These are phyloP conservation scores for Ophonus ardosiacus DNA, from an alignment of 2,888 invertebrate species.

Conservation along the genomic window DNA sequence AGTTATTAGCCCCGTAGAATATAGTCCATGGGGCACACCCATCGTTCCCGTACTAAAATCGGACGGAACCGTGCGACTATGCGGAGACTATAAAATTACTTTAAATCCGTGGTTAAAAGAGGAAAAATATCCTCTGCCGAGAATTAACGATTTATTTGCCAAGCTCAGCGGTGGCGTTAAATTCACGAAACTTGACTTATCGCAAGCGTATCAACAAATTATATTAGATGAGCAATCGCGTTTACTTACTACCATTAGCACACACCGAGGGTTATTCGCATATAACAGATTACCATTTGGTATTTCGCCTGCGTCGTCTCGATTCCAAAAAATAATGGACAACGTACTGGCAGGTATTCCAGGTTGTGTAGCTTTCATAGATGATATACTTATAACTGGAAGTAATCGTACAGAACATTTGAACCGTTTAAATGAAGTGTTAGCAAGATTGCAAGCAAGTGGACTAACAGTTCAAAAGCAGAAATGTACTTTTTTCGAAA, in stretches of 20 bases:
- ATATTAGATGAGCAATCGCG: conserved; percentile 61
- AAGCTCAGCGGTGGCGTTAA: conserved; percentile 62
- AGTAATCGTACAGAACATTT: background rate
- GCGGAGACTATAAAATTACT: conserved; percentile 67
- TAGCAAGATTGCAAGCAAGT: background rate
- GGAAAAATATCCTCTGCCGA: conserved; percentile 66
- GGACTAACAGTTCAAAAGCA: no score
- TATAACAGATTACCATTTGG: conserved; percentile 68
- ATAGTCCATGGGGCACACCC: conserved; percentile 58
- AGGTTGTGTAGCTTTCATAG: background rate
- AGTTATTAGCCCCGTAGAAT: conserved; percentile 66
- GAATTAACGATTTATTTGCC: conserved; percentile 62
- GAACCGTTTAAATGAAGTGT: background rate
- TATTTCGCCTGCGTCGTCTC: conserved; percentile 67
- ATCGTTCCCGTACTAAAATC: background rate
- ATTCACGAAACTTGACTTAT: conserved; percentile 66
- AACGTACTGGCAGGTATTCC: background rate
- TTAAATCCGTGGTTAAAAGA: conserved; percentile 67
- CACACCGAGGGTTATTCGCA: conserved; percentile 66
- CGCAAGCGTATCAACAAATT: conserved; percentile 53
- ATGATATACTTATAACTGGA: background rate
- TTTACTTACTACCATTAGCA: conserved; percentile 67
- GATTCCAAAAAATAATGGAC: conserved; percentile 69
- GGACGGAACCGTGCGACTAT: conserved; percentile 50
- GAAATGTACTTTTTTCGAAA: background rate